These are phyloP conservation scores for Acleris literana DNA, from an alignment of 2,888 invertebrate genomes.

Conservation along the genomic window DNA sequence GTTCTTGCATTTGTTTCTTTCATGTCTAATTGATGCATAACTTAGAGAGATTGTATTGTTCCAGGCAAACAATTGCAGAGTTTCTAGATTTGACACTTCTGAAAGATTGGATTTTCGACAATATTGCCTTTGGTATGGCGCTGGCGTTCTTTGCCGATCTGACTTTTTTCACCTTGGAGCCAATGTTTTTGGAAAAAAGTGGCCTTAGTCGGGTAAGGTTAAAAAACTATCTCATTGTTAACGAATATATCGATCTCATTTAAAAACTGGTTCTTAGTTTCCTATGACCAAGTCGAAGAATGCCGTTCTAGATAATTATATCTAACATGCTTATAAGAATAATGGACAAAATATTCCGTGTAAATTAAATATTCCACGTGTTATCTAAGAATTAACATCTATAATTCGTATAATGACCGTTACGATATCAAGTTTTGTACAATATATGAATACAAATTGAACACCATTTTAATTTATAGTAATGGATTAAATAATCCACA, in stretches of 20 bases:
- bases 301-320: background rate
- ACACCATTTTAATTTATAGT: too few relatives aligned
- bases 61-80: constrained; percentile 82
- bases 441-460: background rate
- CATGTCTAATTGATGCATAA: background rate
- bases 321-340: too few relatives aligned
- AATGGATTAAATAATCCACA: too few relatives aligned
- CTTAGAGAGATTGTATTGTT: constrained; percentile 43
- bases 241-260: background rate
- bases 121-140: constrained; percentile 87
- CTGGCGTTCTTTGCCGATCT: constrained; percentile 87
- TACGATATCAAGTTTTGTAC: background rate
- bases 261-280: constrained; percentile 2
- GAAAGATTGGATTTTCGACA: constrained; percentile 86
- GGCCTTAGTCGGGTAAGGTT: constrained; percentile 75
- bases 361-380: constrained; percentile 4
- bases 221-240: background rate
- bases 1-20: too few relatives aligned
- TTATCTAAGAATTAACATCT: background rate
- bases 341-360: too few relatives aligned
- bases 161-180: constrained; percentile 87
- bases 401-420: background rate
- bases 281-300: constrained; percentile 1
- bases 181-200: constrained; percentile 83
- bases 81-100: constrained; percentile 85